A percentile compares a stretch with the other conserved stretches of the same genome.
Evolutionary conservation across 2,888 invertebrate genomes (phyloP).

Genomic region (Macaria notata): DNA sequence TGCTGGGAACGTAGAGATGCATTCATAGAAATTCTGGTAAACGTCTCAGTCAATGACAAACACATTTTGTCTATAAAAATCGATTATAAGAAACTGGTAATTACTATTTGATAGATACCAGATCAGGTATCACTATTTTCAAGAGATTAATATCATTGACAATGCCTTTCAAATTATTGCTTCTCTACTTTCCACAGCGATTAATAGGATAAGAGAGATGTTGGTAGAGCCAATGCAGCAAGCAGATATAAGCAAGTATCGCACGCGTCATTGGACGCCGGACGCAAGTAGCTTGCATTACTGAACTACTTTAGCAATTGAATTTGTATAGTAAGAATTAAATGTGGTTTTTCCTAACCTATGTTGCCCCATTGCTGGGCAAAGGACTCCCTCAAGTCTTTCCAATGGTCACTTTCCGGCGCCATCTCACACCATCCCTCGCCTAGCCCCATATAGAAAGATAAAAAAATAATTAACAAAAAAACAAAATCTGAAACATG

Average conservation of each 20-base stretch:
- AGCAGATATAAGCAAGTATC: slow-evolving; percentile 16
- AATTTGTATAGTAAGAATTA: slow-evolving; percentile 13
- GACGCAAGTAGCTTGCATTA: slow-evolving; percentile 8
- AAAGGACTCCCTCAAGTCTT: slow-evolving; percentile 27
- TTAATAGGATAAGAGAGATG: neutral
- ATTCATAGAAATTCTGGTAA: neutral
- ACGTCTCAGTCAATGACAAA: neutral
- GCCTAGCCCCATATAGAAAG: slow-evolving; percentile 27
- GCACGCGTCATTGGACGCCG: slow-evolving; percentile 4
- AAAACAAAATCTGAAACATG: slow-evolving; percentile 9
- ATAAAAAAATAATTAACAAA: slow-evolving; percentile 22
- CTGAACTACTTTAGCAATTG: slow-evolving; percentile 13
- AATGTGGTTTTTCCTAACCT: slow-evolving; percentile 22
- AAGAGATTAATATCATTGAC: too few relatives aligned
- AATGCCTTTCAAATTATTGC: neutral
- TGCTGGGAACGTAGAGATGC: neutral
- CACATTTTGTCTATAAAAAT: too few relatives aligned
- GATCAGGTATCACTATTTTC: too few relatives aligned
- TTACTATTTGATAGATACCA: too few relatives aligned
- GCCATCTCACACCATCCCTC: slow-evolving; percentile 28
- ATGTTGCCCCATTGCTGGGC: slow-evolving; percentile 28
- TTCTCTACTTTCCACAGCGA: neutral
- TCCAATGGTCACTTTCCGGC: slow-evolving; percentile 27
- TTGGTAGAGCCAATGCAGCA: slow-evolving; percentile 11
- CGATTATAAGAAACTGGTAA: too few relatives aligned